Conservation (phyloP, 2,113 vertebrate species). For the Pseudorectes ferrugineus region DNA sequence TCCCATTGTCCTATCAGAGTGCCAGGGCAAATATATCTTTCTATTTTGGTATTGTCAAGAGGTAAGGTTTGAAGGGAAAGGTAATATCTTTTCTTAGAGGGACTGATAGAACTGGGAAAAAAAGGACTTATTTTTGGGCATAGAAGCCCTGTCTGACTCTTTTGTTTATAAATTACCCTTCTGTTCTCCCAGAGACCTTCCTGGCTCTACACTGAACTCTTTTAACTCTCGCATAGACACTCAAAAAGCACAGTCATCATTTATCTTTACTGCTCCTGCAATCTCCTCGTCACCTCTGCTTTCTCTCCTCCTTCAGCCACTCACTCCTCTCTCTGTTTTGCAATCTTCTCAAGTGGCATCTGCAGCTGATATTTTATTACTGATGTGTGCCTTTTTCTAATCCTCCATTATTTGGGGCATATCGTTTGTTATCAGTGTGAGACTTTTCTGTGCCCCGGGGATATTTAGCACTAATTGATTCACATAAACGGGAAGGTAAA, state of each 20-base stretch:
- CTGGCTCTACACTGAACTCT: slow-evolving; percentile 28
- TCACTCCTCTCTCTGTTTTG: not conserved
- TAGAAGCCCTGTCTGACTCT: slow-evolving; percentile 36
- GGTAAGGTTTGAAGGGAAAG: slow-evolving; percentile 22
- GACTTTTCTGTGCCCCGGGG: not conserved
- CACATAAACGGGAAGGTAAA: slow-evolving; percentile 24
- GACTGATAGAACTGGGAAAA: not conserved
- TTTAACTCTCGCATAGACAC: not conserved
- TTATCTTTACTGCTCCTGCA: slow-evolving; percentile 43
- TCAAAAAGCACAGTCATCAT: slow-evolving; percentile 34
- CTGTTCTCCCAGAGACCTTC: slow-evolving; percentile 37
- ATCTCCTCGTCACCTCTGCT: slow-evolving; percentile 11
- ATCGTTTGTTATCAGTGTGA: slow-evolving; percentile 1
- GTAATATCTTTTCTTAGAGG: slow-evolving; percentile 35
- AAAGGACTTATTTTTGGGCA: not conserved
- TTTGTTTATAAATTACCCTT: slow-evolving; percentile 69
- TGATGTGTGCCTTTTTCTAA: slow-evolving; percentile 2
- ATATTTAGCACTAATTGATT: slow-evolving; percentile 40
- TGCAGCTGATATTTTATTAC: slow-evolving; percentile 33
- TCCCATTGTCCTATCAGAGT: slow-evolving; percentile 55
- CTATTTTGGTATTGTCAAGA: slow-evolving; percentile 61
- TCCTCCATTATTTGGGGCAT: slow-evolving; percentile 3
- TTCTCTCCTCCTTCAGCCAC: not conserved
- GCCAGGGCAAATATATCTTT: slow-evolving; percentile 46
- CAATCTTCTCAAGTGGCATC: slow-evolving; percentile 25